These are phyloP conservation scores for Epizoanthus ramosus DNA, from an alignment of 92 coral and sea anemone genomes.

Conservation along the genomic window DNA sequence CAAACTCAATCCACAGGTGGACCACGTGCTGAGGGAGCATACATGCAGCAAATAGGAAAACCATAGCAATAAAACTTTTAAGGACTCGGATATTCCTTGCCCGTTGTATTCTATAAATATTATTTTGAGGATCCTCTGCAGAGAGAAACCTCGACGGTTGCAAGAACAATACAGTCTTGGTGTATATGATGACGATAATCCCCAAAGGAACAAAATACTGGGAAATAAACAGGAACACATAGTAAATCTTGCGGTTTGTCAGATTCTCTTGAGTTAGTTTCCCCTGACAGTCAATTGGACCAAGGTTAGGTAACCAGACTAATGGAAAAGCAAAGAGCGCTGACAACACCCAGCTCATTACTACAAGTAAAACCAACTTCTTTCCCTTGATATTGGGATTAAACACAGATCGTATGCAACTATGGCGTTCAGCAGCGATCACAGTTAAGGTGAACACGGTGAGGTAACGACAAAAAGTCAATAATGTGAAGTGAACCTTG, in stretches of 20 bases:
- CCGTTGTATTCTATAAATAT: not conserved
- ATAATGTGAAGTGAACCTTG: not conserved
- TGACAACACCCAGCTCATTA: not conserved
- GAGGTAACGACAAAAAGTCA: not conserved
- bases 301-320: not conserved
- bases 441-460: not conserved
- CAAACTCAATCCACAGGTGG: constrained; percentile 6
- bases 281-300: constrained; percentile 1
- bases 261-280: not conserved
- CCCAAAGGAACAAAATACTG: not conserved
- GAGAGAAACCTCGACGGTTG: not conserved
- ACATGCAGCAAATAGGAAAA: constrained; percentile 7
- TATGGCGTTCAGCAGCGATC: not conserved
- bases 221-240: not conserved
- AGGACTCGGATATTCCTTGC: not conserved
- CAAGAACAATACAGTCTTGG: not conserved
- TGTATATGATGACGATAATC: not conserved
- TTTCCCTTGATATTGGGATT: constrained; percentile 1
- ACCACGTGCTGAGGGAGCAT: constrained; percentile 19
- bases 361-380: not conserved
- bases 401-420: not conserved
- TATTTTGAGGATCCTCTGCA: not conserved
- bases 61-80: not conserved
- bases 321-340: not conserved
- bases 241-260: constrained; percentile 6